phyloP scores from a whole-genome alignment of 2,113 vertebrate species.

The Ascaphus truei region DNA sequence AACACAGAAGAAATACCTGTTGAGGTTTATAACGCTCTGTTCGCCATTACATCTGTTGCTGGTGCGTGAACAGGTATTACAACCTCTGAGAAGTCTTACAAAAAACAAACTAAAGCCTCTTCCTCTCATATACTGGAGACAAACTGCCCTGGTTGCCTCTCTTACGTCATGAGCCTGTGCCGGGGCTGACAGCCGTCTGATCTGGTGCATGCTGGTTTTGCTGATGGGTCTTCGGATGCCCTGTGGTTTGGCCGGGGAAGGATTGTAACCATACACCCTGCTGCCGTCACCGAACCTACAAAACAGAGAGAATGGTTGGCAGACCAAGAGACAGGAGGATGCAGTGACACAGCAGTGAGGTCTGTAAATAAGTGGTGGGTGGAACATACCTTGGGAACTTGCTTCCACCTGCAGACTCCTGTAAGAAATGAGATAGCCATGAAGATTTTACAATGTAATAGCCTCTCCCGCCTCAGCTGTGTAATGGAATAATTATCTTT shows the following conservation, averaged over 20 bases:
- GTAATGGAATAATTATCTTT: too few species aligned
- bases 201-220: slow-evolving; percentile 57
- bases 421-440: not conserved
- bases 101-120: too few species aligned
- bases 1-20: too few species aligned
- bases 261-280: slow-evolving; percentile 61
- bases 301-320: too few species aligned
- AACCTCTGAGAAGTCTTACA: too few species aligned
- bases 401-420: slow-evolving; percentile 69
- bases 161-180: slow-evolving; percentile 47
- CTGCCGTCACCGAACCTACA: slow-evolving; percentile 40
- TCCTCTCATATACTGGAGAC: too few species aligned
- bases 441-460: too few species aligned
- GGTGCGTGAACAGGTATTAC: too few species aligned
- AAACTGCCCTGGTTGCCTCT: too few species aligned
- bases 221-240: slow-evolving; percentile 54
- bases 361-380: not conserved
- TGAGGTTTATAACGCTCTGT: too few species aligned
- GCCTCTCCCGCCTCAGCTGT: too few species aligned
- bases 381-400: slow-evolving; percentile 53
- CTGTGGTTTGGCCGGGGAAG: slow-evolving; percentile 49
- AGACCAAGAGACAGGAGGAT: not conserved
- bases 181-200: slow-evolving; percentile 32
- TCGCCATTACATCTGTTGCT: too few species aligned
- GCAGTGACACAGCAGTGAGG: not conserved